Evolutionary conservation across 2,113 vertebrate species (phyloP), one percentile per base, ranked within the genome.

Genomic region (Hucho hucho): DNA sequence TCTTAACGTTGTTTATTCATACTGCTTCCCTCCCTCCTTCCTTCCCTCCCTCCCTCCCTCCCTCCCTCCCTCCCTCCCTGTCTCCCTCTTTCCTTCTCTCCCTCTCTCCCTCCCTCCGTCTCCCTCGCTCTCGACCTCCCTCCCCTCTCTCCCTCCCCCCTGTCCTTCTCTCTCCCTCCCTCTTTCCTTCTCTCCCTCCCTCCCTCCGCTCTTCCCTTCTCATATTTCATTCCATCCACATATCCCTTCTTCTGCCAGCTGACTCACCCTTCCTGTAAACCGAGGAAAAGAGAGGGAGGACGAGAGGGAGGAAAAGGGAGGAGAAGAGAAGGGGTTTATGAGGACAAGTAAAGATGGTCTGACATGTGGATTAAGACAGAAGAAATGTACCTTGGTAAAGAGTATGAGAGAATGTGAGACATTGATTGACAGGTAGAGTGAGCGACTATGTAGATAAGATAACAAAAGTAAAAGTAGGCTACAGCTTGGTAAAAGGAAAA

Each of bases 1-100:
- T 78, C 84, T 78, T 87, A 74, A 79, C 81, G 74, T 82, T 79
- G 80, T 80, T 85, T 84, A 87, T 84, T 91, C 87, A 78, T 32
- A 75, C 67, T 6, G 29, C 29, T 56, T 24, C 71, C 53, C 4
- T 26, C 74, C 64, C 71, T 75, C 32, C 29, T n/a, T 4, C 58
- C 81, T 77, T 80, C 73, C 28, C 73, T 49, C 61, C 14, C 29
- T 67, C 64, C 53, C 64, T 32, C 32, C 74, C 78, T 76, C 29
- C 77, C 66, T 86, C 76, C 47, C 70, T 63, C 37, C 32, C 69
- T 86, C 75, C 49, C 74, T 63, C 32, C 32, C 32, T 59, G 0
- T 26, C 74, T 61, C 70, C 75, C 67, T 75, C 70, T 72, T 59
- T 76, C 6, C 6, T 2, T 26, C 32, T 32, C 32, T 1, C 32